Evolutionary conservation across 2,113 vertebrate species (phyloP), one percentile per base, ranked within the genome.

Genomic region (Zonotrichia leucophrys): DNA sequence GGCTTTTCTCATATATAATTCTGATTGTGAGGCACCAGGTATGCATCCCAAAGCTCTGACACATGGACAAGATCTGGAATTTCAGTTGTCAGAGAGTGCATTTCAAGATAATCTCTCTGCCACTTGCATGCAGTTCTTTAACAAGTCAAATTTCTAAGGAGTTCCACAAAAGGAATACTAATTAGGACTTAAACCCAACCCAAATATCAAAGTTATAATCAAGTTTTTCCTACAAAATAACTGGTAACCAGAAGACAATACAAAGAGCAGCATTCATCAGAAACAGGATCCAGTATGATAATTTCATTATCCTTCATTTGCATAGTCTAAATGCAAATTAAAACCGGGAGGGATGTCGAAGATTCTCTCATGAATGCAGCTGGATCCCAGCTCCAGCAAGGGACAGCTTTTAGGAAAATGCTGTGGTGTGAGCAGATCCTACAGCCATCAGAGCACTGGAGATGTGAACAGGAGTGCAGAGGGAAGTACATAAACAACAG

Each of bases 371-470:
- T 6, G 50, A 88, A 47, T 35, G 78, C 84, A 74, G 75, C 1
- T 70, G 75, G 50, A 87, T 63, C 27, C 28, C 1, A 59, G 70
- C 74, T 85, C 41, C 74, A 87, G 93, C 70, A 66, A 42, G 25
- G 50, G 87, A 85, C 30, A 85, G 72, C 46, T 90, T 91, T 89
- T 85, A 91, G 70, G 81, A 76, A 73, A 92, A 85, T 15, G 39
- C 52, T 28, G 47, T 30, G 55, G 7, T 14, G 50, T 22, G 67
- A 85, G 37, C 84, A 90, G 55, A 69, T 7, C 67, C 67, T 49
- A 31, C 0, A 0, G 47, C 31, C 60, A 19, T 20, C 42, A 55
- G 69, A 79, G 50, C 55, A 25, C 46, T 59, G 87, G 39, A 66
- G 87, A 78, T 25, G 41, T 60, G 47, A 88, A 64, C 28, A 52